phyloP scores from a whole-genome alignment of 2,113 vertebrate genomes.

The Cyprinodon brontotheroides region DNA sequence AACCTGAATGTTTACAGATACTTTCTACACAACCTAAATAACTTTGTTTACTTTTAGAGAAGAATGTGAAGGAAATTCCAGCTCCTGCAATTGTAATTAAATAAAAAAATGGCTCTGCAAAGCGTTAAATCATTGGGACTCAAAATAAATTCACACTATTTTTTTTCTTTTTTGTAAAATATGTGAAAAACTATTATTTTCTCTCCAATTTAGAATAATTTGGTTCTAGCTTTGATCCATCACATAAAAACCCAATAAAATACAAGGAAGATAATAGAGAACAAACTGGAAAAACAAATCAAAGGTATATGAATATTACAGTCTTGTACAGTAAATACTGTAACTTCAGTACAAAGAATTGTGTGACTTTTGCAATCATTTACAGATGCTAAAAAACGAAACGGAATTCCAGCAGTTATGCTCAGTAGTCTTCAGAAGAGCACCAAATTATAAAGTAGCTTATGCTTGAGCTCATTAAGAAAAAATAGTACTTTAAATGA shows the following conservation, averaged over 20 bases:
- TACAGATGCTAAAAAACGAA: constrained; percentile 2
- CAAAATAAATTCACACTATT: no score
- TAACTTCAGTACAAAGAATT: neutral
- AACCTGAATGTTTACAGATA: neutral
- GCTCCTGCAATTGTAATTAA: no score
- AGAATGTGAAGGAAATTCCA: no score
- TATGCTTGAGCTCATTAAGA: neutral
- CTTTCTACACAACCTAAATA: no score
- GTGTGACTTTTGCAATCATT: constrained; percentile 11
- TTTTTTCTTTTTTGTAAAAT: neutral
- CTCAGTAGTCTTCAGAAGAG: neutral
- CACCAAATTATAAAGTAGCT: neutral
- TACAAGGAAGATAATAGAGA: neutral
- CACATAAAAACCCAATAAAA: neutral
- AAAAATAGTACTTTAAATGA: constrained; percentile 12
- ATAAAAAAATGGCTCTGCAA: no score
- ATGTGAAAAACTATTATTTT: neutral
- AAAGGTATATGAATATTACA: neutral
- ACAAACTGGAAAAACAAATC: neutral
- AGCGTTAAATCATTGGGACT: neutral
- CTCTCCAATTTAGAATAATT: neutral
- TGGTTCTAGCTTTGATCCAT: neutral
- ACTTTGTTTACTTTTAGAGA: no score
- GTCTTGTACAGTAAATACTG: neutral
- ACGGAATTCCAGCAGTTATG: neutral